These are phyloP conservation scores for Procambarus clarkii DNA, from an alignment of 1,140 invertebrate species.

Conservation along the genomic window DNA sequence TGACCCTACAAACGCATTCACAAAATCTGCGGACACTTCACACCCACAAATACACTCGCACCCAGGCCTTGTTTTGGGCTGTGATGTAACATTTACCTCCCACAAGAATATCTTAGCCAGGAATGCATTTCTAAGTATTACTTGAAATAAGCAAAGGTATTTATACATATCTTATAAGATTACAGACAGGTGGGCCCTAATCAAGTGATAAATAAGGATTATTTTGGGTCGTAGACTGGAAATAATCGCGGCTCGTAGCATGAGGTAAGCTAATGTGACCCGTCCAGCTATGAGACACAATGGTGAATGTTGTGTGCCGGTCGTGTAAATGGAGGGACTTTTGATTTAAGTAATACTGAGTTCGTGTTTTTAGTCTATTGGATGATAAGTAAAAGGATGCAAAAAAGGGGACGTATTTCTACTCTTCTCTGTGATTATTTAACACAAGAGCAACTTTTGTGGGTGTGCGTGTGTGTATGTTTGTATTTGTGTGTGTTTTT, in stretches of 20 bases:
- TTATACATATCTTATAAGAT: conserved; percentile 51
- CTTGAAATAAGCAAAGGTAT: conserved; percentile 32
- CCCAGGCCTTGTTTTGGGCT: not conserved
- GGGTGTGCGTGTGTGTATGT: not conserved
- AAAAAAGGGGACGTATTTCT: not conserved
- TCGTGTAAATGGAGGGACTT: not conserved
- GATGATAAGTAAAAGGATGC: not conserved
- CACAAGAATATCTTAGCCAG: conserved; percentile 7
- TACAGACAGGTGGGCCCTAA: conserved; percentile 23
- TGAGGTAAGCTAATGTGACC: not conserved
- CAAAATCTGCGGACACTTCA: not conserved
- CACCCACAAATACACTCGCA: not conserved
- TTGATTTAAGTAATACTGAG: conserved; percentile 7
- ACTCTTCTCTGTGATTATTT: not conserved
- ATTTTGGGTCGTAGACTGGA: not conserved
- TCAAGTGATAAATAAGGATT: conserved; percentile 34
- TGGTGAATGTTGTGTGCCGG: not conserved
- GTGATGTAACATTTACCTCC: not conserved
- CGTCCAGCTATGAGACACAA: not conserved
- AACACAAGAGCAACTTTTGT: not conserved
- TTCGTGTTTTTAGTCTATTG: conserved; percentile 32
- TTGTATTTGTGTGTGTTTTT: not conserved
- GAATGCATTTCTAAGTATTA: conserved; percentile 34
- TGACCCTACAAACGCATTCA: not conserved
- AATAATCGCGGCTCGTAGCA: not conserved